phyloP scores from a whole-genome alignment of 1,140 invertebrate species.

The Aphelinus certus region DNA sequence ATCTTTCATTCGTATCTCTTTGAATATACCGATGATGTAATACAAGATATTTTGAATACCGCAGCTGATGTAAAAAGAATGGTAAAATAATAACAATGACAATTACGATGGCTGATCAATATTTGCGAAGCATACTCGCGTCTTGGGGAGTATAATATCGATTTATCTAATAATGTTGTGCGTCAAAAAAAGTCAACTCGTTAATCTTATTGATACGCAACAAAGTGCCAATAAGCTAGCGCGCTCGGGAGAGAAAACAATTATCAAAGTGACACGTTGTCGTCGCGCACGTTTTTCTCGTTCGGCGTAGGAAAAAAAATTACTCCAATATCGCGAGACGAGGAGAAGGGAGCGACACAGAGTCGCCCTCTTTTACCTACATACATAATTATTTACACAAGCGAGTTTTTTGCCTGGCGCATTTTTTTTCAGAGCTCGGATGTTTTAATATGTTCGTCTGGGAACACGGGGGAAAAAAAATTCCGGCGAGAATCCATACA shows the following conservation, averaged over 20 bases:
- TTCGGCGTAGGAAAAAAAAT: constrained; percentile 55
- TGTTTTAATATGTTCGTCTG: constrained; percentile 29
- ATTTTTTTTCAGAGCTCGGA: not conserved
- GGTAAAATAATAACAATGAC: no score
- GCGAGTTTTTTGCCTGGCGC: constrained; percentile 17
- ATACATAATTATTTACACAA: constrained; percentile 38
- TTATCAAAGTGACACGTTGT: constrained; percentile 45
- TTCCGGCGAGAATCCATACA: constrained; percentile 23
- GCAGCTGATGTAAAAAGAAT: no score
- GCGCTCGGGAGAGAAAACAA: constrained; percentile 42
- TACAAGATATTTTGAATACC: no score
- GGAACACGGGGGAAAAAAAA: constrained; percentile 2
- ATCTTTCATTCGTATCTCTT: constrained; percentile 34
- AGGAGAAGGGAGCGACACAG: constrained; percentile 33
- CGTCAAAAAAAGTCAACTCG: no score
- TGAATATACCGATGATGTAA: no score
- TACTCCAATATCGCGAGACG: constrained; percentile 54
- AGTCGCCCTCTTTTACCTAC: constrained; percentile 22
- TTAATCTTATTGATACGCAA: no score
- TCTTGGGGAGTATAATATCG: no score
- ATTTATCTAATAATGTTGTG: no score
- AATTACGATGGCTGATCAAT: no score
- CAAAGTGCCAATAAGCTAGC: no score
- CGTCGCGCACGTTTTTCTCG: constrained; percentile 40
- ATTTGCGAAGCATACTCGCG: no score